Percentiles rank a stretch among this genome's conserved stretches.
These are phyloP conservation scores for Gasterosteus nipponicus DNA, from an alignment of 2,113 vertebrate genomes.

Conservation along the genomic window DNA sequence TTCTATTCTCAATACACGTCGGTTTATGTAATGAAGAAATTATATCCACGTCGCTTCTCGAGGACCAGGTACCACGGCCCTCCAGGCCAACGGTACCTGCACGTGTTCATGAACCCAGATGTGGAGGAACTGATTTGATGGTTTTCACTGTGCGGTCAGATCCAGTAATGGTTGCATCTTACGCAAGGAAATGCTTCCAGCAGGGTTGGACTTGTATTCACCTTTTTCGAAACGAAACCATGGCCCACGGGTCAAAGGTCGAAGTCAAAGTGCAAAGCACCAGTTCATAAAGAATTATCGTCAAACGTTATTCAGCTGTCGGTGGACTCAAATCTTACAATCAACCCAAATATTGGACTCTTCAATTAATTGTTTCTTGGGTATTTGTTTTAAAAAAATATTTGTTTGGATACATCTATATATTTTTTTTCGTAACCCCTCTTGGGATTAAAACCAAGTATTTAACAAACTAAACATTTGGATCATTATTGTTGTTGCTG, in stretches of 20 bases:
- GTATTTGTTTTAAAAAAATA: neutral
- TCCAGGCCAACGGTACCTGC: neutral
- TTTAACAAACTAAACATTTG: too few relatives aligned
- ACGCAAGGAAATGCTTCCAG: neutral
- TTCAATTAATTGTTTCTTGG: neutral
- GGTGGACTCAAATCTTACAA: neutral
- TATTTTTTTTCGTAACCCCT: too few relatives aligned
- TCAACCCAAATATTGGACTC: neutral
- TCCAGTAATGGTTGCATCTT: neutral
- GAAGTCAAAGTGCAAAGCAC: neutral
- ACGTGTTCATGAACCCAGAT: neutral
- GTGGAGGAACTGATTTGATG: too few relatives aligned
- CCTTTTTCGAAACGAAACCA: neutral
- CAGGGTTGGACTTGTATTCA: neutral
- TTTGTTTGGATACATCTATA: too few relatives aligned
- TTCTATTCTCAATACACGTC: too few relatives aligned
- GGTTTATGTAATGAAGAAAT: too few relatives aligned
- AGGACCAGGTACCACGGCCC: neutral
- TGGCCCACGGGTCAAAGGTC: neutral
- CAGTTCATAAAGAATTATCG: neutral
- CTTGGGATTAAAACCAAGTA: too few relatives aligned
- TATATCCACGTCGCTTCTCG: too few relatives aligned
- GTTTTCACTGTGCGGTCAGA: too few relatives aligned
- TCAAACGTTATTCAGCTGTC: conserved; percentile 1
- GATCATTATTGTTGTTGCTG: too few relatives aligned